phyloP scores from a whole-genome alignment of 2,888 invertebrate species.

The Drosophila algonquin region DNA sequence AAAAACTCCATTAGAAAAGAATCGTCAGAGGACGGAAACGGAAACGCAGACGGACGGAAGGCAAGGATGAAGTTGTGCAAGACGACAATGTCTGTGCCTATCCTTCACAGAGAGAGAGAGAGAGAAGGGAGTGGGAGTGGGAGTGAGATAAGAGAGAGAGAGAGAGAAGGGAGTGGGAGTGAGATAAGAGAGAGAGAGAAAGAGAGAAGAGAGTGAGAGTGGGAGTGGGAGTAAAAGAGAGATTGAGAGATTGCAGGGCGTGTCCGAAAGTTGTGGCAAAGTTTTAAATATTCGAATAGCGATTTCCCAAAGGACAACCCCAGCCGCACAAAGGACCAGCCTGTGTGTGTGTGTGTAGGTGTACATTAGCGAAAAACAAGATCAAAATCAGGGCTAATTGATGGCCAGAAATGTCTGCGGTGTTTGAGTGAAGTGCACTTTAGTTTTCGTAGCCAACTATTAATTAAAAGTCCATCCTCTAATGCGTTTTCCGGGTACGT shows the following conservation, averaged over 20 bases:
- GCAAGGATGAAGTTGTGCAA: conserved; percentile 15
- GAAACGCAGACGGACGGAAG: too few species aligned
- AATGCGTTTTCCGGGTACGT: conserved; percentile 1
- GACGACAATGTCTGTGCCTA: conserved; percentile 10
- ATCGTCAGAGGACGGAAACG: neutral
- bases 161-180: too few species aligned
- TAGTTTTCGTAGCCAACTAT: neutral
- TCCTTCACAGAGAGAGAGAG: conserved; percentile 3
- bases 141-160: too few species aligned
- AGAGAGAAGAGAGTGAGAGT: too few species aligned
- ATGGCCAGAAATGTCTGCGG: conserved; percentile 12
- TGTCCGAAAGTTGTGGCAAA: conserved; percentile 52
- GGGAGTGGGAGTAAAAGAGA: too few species aligned
- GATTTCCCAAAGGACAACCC: conserved; percentile 1
- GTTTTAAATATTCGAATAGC: conserved; percentile 59
- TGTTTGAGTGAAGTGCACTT: conserved; percentile 35
- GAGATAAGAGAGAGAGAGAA: too few species aligned
- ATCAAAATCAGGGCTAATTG: conserved; percentile 2
- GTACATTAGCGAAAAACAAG: conserved; percentile 8
- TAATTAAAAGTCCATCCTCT: conserved; percentile 38
- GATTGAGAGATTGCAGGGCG: neutral
- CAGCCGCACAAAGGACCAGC: conserved; percentile 3
- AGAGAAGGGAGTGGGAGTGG: neutral
- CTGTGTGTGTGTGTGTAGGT: conserved; percentile 6
- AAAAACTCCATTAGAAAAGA: neutral